Evolutionary conservation across 2,888 invertebrate species (phyloP), one percentile per base, ranked within the genome.

Genomic region (Hyalella azteca): DNA sequence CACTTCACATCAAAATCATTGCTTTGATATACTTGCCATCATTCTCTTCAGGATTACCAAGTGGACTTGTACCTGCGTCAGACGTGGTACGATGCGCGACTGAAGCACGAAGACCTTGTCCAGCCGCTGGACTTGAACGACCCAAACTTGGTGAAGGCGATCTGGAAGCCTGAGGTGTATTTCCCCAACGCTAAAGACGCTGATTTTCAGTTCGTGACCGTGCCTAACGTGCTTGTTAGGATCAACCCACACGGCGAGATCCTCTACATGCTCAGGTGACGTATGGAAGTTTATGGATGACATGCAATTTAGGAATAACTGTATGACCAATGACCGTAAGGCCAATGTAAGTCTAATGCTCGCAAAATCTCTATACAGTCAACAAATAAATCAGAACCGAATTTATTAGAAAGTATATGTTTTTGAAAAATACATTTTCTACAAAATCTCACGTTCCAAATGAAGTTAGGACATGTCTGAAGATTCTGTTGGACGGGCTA

Each of bases 141-240:
- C 83, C 89, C 89, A 3, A 88, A 88, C 85, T 85, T 89, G 32
- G 89, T 89, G 50, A 88, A 89, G 85, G 88, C 88, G 49, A 89
- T 89, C 81, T 89, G 89, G 89, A 89, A 89, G 84, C 89, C 89
- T 0, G 89, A 89, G 85, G 88, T 88, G 2, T 89, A 89, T 84
- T 89, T 89, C 84, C 88, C 89, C 3, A 89, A 89, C 85, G 89
- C 89, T 32, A 89, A 89, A 85, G 87, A 88, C 82, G 89, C 89
- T 0, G 89, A 89, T 85, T 89, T 89, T 85, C 89, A 89, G 85
- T 89, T 88, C 81, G 89, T 89, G 49, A 89, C 89, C 0, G 89
- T 89, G 1, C 89, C 89, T 22, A 89, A 89, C 84, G 89, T 89
- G 19, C 86, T 89, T n/a, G 88, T 89, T 22, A 86, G 89, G 50